Conservation (phyloP, 2,797 vertebrate species). For the Pseudomugil gertrudae region DNA sequence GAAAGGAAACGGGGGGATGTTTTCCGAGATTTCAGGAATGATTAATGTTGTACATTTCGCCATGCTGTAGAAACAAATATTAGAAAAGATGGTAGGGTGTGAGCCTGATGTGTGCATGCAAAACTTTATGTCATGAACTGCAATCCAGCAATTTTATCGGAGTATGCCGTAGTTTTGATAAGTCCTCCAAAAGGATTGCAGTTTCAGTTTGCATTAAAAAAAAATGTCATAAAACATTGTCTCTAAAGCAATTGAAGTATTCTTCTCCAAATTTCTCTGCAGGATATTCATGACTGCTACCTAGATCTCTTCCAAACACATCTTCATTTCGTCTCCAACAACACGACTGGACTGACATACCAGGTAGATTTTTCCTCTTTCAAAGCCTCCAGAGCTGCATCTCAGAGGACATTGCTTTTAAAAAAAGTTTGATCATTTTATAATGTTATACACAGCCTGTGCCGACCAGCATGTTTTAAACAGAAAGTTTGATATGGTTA, state of each 20-base stretch:
- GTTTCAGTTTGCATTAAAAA: slow-evolving; percentile 1
- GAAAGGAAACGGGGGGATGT: slow-evolving; percentile 4
- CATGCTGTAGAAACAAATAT: neutral
- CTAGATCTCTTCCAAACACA: slow-evolving; percentile 94
- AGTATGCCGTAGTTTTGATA: neutral
- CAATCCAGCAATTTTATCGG: neutral
- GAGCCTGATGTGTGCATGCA: neutral
- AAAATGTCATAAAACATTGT: neutral
- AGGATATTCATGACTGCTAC: slow-evolving; percentile 94
- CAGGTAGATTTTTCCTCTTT: slow-evolving; percentile 81
- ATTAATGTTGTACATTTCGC: neutral
- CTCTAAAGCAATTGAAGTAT: slow-evolving; percentile 2
- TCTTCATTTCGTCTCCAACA: slow-evolving; percentile 93
- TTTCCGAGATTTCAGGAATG: neutral
- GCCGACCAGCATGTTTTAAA: slow-evolving; percentile 59
- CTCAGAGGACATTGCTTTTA: neutral
- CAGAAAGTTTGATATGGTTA: slow-evolving; percentile 41
- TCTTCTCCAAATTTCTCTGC: slow-evolving; percentile 28
- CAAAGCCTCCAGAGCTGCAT: neutral
- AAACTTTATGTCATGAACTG: neutral
- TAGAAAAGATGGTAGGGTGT: neutral
- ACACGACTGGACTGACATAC: slow-evolving; percentile 88
- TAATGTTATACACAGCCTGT: slow-evolving; percentile 21
- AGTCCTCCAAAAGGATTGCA: neutral
- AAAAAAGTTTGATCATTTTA: slow-evolving; percentile 12